phyloP scores from a whole-genome alignment of 2,888 invertebrate genomes.

The Ornithoptera alexandrae region DNA sequence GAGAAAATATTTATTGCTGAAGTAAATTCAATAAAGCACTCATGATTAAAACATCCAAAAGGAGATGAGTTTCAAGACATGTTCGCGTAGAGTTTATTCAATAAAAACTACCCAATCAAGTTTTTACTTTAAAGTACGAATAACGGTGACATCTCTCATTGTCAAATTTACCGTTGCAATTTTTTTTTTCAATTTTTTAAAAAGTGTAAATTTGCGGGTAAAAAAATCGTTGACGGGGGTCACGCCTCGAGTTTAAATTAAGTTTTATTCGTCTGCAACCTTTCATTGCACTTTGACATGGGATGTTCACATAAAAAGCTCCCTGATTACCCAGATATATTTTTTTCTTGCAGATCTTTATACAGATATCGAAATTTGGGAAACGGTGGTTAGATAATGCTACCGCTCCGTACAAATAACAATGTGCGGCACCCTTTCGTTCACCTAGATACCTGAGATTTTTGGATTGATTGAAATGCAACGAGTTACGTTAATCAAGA shows the following conservation, averaged over 20 bases:
- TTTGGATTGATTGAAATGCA: slow-evolving; percentile 47
- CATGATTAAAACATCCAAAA: slow-evolving; percentile 53
- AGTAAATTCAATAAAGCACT: slow-evolving; percentile 45
- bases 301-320: slow-evolving; percentile 58
- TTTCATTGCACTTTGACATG: slow-evolving; percentile 77
- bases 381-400: slow-evolving; percentile 71
- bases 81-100: slow-evolving; percentile 52
- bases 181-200: slow-evolving; percentile 54
- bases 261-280: slow-evolving; percentile 71
- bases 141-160: slow-evolving; percentile 65
- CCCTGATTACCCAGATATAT: slow-evolving; percentile 70
- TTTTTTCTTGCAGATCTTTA: slow-evolving; percentile 58
- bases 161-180: slow-evolving; percentile 66
- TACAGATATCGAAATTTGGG: slow-evolving; percentile 68
- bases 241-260: slow-evolving; percentile 75
- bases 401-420: slow-evolving; percentile 52
- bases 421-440: slow-evolving; percentile 57
- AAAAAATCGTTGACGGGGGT: slow-evolving; percentile 77
- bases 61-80: slow-evolving; percentile 66
- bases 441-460: slow-evolving; percentile 64
- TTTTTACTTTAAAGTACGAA: slow-evolving; percentile 72
- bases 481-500: slow-evolving; percentile 10
- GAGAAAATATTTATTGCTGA: slow-evolving; percentile 61
- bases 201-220: slow-evolving; percentile 63
- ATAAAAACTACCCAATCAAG: slow-evolving; percentile 75